phyloP scores from a whole-genome alignment of 2,113 vertebrate genomes.

The Penelope pileata region DNA sequence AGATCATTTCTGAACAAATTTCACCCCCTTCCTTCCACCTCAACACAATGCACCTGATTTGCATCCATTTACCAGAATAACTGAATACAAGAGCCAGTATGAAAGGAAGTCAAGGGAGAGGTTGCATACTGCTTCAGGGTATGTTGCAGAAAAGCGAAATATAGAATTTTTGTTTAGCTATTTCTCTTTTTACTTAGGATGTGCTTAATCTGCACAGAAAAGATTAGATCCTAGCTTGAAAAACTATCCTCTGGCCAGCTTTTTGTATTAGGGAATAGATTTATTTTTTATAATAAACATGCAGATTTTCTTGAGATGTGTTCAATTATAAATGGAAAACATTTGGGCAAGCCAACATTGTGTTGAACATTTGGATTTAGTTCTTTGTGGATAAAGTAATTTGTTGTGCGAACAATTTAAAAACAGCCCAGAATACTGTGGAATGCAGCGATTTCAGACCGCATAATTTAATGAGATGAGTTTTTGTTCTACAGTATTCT shows the following conservation, averaged over 20 bases:
- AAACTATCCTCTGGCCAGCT: constrained; percentile 24
- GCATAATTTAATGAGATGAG: constrained; percentile 60
- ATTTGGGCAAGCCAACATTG: constrained; percentile 52
- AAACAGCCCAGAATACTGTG: constrained; percentile 47
- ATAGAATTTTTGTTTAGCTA: constrained; percentile 57
- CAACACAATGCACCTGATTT: constrained; percentile 81
- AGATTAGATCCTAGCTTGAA: constrained; percentile 25
- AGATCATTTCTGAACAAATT: constrained; percentile 81
- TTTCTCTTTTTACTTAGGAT: constrained; percentile 19
- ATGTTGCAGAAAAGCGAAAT: constrained; percentile 55
- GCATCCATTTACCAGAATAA: constrained; percentile 80
- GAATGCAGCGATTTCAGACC: constrained; percentile 69
- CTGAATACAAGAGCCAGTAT: constrained; percentile 75
- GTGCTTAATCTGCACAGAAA: constrained; percentile 34
- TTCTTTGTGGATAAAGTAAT: constrained; percentile 65
- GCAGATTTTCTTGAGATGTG: constrained; percentile 37
- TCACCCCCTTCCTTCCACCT: constrained; percentile 72
- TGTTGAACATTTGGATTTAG: constrained; percentile 54
- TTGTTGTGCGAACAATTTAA: constrained; percentile 68
- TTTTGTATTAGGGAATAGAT: constrained; percentile 37
- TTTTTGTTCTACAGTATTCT: constrained; percentile 61
- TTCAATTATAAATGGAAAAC: constrained; percentile 63
- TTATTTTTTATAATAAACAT: neutral
- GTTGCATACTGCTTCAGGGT: constrained; percentile 71
- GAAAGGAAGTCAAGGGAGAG: constrained; percentile 75